Conservation (phyloP, 2,888 invertebrate species). For the Drosophila acutilabella region DNA sequence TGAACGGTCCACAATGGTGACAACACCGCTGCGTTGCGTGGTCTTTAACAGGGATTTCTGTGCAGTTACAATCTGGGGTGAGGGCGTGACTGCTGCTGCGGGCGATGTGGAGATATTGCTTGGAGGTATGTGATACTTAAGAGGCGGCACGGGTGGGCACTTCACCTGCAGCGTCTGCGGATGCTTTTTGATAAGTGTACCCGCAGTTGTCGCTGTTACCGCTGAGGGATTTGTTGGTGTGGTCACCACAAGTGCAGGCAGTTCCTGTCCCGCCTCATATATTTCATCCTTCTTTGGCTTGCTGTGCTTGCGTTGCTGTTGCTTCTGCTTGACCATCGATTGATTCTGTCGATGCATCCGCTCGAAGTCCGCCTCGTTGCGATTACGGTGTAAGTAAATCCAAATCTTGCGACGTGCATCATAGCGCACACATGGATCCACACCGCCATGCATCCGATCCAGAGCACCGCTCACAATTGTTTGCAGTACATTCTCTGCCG, state of each 20-base stretch:
- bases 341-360: constrained; percentile 89
- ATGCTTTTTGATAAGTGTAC: constrained; percentile 53
- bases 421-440: constrained; percentile 96
- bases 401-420: constrained; percentile 96
- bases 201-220: constrained; percentile 3
- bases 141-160: constrained; percentile 80
- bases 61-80: constrained; percentile 30
- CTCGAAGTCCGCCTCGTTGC: constrained; percentile 87
- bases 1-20: constrained; percentile 48
- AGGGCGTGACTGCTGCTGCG: constrained; percentile 5
- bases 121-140: constrained; percentile 80
- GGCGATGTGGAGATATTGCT: constrained; percentile 12
- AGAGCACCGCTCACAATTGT: constrained; percentile 95
- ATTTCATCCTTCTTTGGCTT: constrained; percentile 55
- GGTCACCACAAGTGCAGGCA: constrained; percentile 81
- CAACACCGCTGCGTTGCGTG: constrained; percentile 52
- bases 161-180: constrained; percentile 56
- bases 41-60: constrained; percentile 79
- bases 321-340: constrained; percentile 87
- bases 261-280: constrained; percentile 27
- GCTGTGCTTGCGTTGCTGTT: constrained; percentile 72
- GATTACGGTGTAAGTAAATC: constrained; percentile 96
- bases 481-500: constrained; percentile 86
- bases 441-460: constrained; percentile 94
- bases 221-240: constrained; percentile 41